Conservation (phyloP, 2,888 invertebrate genomes). For the Macaria notata region DNA sequence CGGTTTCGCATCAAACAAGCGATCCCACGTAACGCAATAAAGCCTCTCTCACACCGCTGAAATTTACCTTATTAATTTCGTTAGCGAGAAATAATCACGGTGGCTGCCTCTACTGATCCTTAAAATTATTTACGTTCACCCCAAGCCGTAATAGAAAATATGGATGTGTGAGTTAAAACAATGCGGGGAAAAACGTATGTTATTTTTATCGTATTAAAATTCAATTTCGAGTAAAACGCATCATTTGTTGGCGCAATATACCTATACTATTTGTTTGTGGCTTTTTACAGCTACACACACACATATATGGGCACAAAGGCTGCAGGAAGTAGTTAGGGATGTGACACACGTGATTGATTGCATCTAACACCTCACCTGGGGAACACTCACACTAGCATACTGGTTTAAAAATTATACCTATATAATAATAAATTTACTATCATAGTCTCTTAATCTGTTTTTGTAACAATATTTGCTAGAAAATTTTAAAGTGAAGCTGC, state of each 20-base stretch:
- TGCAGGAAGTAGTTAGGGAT: constrained; percentile 16
- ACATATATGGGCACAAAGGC: constrained; percentile 8
- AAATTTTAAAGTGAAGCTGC: too few species aligned
- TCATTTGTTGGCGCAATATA: constrained; percentile 13
- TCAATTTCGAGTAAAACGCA: constrained; percentile 17
- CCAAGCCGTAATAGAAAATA: constrained; percentile 41
- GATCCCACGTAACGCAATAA: constrained; percentile 59
- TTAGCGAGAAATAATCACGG: constrained; percentile 68
- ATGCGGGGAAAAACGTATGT: constrained; percentile 24
- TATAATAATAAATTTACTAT: neutral
- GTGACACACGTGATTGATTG: constrained; percentile 32
- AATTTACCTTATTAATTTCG: constrained; percentile 73
- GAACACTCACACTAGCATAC: constrained; percentile 14
- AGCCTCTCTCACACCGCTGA: constrained; percentile 53
- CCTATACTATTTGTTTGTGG: constrained; percentile 23
- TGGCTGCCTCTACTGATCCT: constrained; percentile 62
- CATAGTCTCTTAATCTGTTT: neutral
- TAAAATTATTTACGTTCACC: constrained; percentile 64
- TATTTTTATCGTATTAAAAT: constrained; percentile 28
- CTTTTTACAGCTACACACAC: constrained; percentile 4
- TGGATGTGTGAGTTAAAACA: constrained; percentile 31
- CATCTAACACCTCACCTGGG: constrained; percentile 24
- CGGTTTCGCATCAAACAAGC: constrained; percentile 58
- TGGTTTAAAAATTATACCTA: constrained; percentile 5
- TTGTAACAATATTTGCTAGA: neutral